Base-by-base conservation (phyloP, 2,797 vertebrate genomes). In the Zenarchopterus dispar region DNA sequence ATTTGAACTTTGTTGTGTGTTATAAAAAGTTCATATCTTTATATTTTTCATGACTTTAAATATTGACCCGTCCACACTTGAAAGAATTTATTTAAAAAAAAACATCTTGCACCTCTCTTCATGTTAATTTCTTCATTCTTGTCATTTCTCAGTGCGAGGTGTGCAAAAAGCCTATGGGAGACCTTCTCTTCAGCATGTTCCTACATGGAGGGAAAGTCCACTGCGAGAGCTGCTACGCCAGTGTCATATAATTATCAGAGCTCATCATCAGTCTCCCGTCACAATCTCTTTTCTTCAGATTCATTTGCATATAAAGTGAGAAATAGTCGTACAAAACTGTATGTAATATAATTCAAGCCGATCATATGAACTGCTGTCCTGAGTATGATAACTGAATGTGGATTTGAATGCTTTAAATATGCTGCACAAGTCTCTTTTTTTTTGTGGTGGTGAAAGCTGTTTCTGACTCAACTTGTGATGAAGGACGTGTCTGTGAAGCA, bases 181-280 rank as follows among this genome's bases (percentile, higher is more conserved):
- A 98, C 65, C 92, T 98, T n/a, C 83, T 98, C 64, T 81, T 92
- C 83, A 95, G 89, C 65, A 95, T 98, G 91, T 99, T 95, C 90
- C 89, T 98, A 75, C 96, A 98, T 24, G 81, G 75, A 0, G 94
- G 96, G 60, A 94, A 91, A 8, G 94, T 99, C 80, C 95, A 98
- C 89, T 99, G 97, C 4, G 95, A 95, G 73, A 93, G 79, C 79
- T 99, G 97, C 90, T 98, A 97, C n/a, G 82, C 92, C 78, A 93
- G 92, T 15, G 84, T 94, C 70, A 91, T 95, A 89, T 94, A 89
- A 81, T 93, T 84, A 67, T 18, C 16, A 0, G 41, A 75, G 48
- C 71, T 72, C 68, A 33, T 62, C 70, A 57, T 68, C 56, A 19
- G 57, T 63, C 62, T 73, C 68, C 73, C 65, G 45, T 61, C 62